Base-by-base conservation (phyloP, 2,113 vertebrate genomes). In the Dascyllus trimaculatus region DNA sequence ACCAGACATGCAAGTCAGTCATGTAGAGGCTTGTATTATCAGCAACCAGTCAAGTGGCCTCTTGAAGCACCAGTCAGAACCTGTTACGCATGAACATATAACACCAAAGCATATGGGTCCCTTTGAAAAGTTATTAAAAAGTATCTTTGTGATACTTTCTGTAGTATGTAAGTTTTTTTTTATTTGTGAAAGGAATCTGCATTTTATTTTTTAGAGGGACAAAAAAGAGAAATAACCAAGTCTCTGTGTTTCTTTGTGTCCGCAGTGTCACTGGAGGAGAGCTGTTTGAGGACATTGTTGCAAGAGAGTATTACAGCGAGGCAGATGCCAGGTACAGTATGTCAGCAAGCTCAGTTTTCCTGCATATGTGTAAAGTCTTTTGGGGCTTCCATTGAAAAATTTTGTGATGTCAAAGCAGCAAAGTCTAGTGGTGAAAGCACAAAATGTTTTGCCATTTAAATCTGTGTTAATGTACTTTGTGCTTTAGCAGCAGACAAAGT, bases 271-370 rank as follows among this genome's bases (percentile, higher is more conserved):
- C 98, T 18, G 98, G 98, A 10, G 98, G 98, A 68, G 98, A 99
- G 88, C 96, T 99, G 75, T 99, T 99, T 91, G 98, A 99, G 93
- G 98, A 99, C 91, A 99, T 99, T 7, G 98, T 99, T 88, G 98
- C 98, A 81, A 95, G 98, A 94, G 98, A 99, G 88, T 99, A 99
- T 93, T 99, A 99, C 94, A 99, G 98, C 86, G 98, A 99, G 92
- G 96, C 98, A 25, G 98, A 99, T 85, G 98, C 98, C 94, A 99
- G 98, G 98, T 99, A 87, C 48, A 54, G 32, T 24, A 64, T 43
- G 1, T 61, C 63, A 4, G 51, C 45, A 35, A 10, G 17, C n/a
- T 25, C 40, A 0, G 14, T 40, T 53, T 46, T 54, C 8, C 35
- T 45, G 11, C 51, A 19, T 5, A 1, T 21, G 7, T 9, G 32